Percentiles rank a stretch among this genome's conserved stretches.
These are phyloP conservation scores for Zaprionus gabonicus DNA, from an alignment of 1,140 invertebrate species.

Conservation along the genomic window DNA sequence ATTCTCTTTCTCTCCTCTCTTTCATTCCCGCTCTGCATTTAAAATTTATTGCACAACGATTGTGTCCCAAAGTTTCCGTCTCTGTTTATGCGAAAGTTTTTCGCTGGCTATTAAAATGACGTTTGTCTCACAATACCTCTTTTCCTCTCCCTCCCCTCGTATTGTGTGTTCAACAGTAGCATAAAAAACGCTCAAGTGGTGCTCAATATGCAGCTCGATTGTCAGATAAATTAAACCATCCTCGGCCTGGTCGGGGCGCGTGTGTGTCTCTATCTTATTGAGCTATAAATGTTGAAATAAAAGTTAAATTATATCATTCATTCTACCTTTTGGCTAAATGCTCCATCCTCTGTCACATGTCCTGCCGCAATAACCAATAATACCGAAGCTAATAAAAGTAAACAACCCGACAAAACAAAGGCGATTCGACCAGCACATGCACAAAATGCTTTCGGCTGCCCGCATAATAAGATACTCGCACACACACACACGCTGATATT, in stretches of 20 bases:
- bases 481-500: conserved; percentile 30
- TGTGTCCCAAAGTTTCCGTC: conserved; percentile 8
- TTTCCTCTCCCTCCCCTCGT: not conserved
- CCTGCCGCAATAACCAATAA: conserved; percentile 71
- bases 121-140: conserved; percentile 49
- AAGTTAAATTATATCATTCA: conserved; percentile 72
- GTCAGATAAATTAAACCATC: conserved; percentile 49
- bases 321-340: conserved; percentile 55
- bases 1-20: not conserved
- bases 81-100: conserved; percentile 36
- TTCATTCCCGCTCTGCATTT: not conserved
- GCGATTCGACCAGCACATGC: conserved; percentile 37
- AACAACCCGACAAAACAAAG: conserved; percentile 62
- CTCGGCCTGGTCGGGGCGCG: conserved; percentile 2
- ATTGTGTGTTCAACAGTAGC: conserved; percentile 8
- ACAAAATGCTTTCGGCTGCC: conserved; percentile 53
- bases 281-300: conserved; percentile 79
- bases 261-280: conserved; percentile 66
- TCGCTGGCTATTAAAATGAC: conserved; percentile 64
- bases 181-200: conserved; percentile 57
- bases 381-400: conserved; percentile 79
- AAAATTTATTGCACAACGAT: conserved; percentile 32
- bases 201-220: conserved; percentile 58
- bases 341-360: not conserved
- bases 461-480: conserved; percentile 50